Evolutionary conservation across 2,888 invertebrate species (phyloP), one percentile per base, ranked within the genome.

Genomic region (Pterostichus niger): DNA sequence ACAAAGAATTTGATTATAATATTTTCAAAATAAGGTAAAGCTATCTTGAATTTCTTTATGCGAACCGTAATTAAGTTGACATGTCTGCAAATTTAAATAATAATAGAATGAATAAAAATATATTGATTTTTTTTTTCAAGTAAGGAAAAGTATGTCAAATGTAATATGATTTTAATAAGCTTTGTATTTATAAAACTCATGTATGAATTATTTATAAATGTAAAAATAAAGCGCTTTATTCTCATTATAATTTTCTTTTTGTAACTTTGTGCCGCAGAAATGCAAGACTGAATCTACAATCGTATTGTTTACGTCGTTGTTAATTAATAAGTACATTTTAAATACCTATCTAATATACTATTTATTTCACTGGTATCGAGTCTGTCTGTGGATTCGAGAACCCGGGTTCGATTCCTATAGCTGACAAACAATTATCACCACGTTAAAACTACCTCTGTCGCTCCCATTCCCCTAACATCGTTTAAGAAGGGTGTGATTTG

Each of bases 81-180:
- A 6, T 64, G 31, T 31, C 33, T 64, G 64, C n/a, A 52, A 75
- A 75, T 75, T 75, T 75, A 31, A 75, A 75, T 75, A 75, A 75
- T 24, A 75, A 75, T 49, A 52, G 24, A 24, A 75, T 10, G 52
- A 75, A 75, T 49, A 75, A 49, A 64, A 75, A 46, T 31, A 24
- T 24, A 52, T 31, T 24, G 17, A 75, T 24, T 11, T 40, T 52
- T 17, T 44, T 11, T 2, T 46, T 24, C 24, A 24, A 24, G n/a
- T 24, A 24, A 24, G 49, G 35, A 64, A 24, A 24, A 64, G 33
- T 64, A 11, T 64, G 64, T 64, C 24, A 75, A 13, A 73, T 46
- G 11, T 24, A 75, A 33, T 75, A 24, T 46, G 31, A 49, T 49
- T 75, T 75, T 49, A 75, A 75, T 33, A 75, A 75, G 11, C 31